A percentile compares a stretch with the other conserved stretches of the same genome.
Conservation (phyloP, 2,888 invertebrate genomes). For the Ptilodon capucinus region DNA sequence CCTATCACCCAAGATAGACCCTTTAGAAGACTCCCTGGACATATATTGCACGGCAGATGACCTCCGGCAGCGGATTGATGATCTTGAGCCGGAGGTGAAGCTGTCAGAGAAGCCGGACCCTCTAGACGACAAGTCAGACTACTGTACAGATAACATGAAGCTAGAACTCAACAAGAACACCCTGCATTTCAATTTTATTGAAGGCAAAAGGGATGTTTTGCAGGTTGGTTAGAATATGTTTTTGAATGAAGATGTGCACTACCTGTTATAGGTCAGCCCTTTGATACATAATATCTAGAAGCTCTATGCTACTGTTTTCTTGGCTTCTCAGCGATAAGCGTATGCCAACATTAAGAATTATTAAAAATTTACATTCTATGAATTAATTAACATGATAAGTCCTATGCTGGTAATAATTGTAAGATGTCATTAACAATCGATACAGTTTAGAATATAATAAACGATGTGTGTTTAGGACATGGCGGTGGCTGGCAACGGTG, state of each 20-base stretch:
- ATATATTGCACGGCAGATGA: slow-evolving; percentile 87
- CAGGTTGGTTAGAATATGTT: slow-evolving; percentile 58
- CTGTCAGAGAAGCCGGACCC: slow-evolving; percentile 47
- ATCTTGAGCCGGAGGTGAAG: slow-evolving; percentile 67
- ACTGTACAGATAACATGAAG: slow-evolving; percentile 52
- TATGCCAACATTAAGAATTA: too few species aligned
- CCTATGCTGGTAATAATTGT: too few species aligned
- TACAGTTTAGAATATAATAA: too few species aligned
- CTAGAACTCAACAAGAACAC: slow-evolving; percentile 56
- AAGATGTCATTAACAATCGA: too few species aligned
- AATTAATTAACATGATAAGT: too few species aligned
- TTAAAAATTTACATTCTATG: too few species aligned
- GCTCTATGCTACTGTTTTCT: too few species aligned
- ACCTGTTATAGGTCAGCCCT: too few species aligned
- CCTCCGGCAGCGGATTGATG: slow-evolving; percentile 80
- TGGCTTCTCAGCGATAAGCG: too few species aligned
- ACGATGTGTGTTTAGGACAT: slow-evolving; percentile 50
- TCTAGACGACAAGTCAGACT: slow-evolving; percentile 46
- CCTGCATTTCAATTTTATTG: slow-evolving; percentile 75
- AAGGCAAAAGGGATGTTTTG: slow-evolving; percentile 72
- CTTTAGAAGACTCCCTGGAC: slow-evolving; percentile 82
- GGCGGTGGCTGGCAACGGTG: slow-evolving; percentile 50
- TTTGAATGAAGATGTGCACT: too few species aligned
- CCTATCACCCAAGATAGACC: slow-evolving; percentile 74
- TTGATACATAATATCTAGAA: too few species aligned